These are phyloP conservation scores for Cynopterus sphinx DNA, from an alignment of 2,797 vertebrate genomes.

Conservation along the genomic window DNA sequence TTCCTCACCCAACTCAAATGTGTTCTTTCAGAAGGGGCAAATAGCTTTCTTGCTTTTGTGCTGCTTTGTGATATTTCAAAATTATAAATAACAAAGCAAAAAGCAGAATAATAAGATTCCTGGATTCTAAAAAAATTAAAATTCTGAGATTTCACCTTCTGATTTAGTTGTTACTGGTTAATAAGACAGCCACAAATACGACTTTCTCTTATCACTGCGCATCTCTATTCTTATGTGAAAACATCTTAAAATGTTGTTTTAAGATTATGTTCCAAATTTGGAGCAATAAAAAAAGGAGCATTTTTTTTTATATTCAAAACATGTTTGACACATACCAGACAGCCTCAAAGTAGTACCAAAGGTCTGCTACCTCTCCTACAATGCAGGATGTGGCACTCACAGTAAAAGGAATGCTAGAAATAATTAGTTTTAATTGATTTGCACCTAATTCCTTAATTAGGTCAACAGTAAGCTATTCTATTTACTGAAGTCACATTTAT, in stretches of 20 bases:
- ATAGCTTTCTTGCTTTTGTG: background rate
- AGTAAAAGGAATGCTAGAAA: constrained; percentile 8
- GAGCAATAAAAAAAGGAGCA: constrained; percentile 3
- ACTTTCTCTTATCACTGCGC: background rate
- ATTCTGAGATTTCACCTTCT: constrained; percentile 24
- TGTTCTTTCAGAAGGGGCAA: constrained; percentile 38
- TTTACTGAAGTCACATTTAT: constrained; percentile 5
- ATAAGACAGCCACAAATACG: background rate
- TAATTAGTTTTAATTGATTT: constrained; percentile 15
- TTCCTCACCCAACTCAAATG: background rate
- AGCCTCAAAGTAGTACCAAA: background rate
- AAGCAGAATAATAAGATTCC: background rate
- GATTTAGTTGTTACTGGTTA: background rate
- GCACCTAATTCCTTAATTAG: constrained; percentile 22
- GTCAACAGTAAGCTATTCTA: background rate
- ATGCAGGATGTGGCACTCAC: background rate
- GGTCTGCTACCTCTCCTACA: background rate
- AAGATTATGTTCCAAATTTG: constrained; percentile 11
- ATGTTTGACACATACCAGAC: background rate
- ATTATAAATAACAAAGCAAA: constrained; percentile 18
- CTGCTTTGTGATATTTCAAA: background rate
- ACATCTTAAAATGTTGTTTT: background rate
- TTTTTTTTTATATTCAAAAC: background rate
- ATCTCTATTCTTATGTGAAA: background rate
- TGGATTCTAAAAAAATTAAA: constrained; percentile 1